These are phyloP conservation scores for Nasonia longicornis DNA, from an alignment of 1,140 invertebrate species.

Conservation along the genomic window DNA sequence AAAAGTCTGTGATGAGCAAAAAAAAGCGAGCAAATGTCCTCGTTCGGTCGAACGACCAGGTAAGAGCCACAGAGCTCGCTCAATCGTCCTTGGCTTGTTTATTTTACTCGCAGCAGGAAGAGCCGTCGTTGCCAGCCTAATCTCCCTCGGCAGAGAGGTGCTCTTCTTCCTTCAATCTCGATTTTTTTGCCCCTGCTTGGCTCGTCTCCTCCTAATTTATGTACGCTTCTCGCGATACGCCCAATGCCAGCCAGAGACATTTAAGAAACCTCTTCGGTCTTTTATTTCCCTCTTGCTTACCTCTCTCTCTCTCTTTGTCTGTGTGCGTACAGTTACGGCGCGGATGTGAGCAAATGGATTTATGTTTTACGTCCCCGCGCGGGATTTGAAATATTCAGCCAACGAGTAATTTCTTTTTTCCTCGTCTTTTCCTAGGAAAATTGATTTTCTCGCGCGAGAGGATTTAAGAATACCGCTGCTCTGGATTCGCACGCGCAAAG, in stretches of 20 bases:
- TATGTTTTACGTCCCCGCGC: conserved; percentile 4
- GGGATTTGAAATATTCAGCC: background rate
- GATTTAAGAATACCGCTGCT: background rate
- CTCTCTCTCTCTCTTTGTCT: conserved; percentile 48
- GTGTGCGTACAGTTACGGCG: conserved; percentile 25
- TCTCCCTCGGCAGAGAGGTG: too few species aligned
- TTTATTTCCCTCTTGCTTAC: conserved; percentile 44
- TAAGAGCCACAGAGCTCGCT: background rate
- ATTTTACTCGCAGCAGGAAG: background rate
- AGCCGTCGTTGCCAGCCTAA: too few species aligned
- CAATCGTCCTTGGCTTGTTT: background rate
- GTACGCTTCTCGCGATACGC: conserved; percentile 48
- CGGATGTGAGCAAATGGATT: conserved; percentile 13
- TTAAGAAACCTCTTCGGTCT: conserved; percentile 28
- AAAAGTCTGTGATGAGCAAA: too few species aligned
- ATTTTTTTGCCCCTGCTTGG: background rate
- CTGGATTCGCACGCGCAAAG: background rate
- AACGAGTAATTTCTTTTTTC: conserved; percentile 5
- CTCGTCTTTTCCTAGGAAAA: background rate
- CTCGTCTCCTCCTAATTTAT: conserved; percentile 51
- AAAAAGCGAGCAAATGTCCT: background rate
- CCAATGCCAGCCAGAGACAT: background rate
- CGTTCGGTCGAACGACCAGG: too few species aligned
- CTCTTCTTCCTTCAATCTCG: conserved; percentile 3
- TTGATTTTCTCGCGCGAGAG: conserved; percentile 10